Evolutionary conservation across 2,888 invertebrate species (phyloP).

Genomic region (Phortica okadai): DNA sequence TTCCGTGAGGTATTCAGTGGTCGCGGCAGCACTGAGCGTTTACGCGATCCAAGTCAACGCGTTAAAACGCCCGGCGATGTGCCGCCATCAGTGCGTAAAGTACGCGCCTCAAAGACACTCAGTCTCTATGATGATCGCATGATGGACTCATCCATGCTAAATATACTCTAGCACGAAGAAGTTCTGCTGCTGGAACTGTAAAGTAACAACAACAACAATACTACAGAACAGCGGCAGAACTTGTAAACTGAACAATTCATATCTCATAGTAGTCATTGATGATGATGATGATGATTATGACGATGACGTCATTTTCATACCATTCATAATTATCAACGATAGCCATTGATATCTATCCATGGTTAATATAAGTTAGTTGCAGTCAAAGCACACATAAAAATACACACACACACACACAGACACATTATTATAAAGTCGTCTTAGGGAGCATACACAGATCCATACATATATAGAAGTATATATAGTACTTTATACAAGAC

Average conservation of each 20-base stretch:
- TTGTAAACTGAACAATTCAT: slow-evolving; percentile 49
- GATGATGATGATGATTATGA: background rate
- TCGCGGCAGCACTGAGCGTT: slow-evolving; percentile 79
- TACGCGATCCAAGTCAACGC: slow-evolving; percentile 86
- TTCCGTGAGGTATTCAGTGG: slow-evolving; percentile 86
- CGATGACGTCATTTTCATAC: slow-evolving; percentile 11
- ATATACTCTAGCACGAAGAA: slow-evolving; percentile 77
- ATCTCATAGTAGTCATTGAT: slow-evolving; percentile 47
- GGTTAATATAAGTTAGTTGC: slow-evolving; percentile 17
- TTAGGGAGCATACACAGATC: slow-evolving; percentile 16
- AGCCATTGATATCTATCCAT: slow-evolving; percentile 50
- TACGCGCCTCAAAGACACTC: slow-evolving; percentile 84
- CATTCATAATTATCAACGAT: slow-evolving; percentile 59
- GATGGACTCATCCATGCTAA: slow-evolving; percentile 80
- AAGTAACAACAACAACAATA: slow-evolving; percentile 31
- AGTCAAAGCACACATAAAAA: background rate
- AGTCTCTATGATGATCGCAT: slow-evolving; percentile 93
- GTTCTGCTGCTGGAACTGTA: slow-evolving; percentile 77
- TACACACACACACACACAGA: background rate
- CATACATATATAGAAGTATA: background rate
- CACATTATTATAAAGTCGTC: background rate
- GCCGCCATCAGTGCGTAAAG: slow-evolving; percentile 85
- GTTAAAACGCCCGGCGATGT: slow-evolving; percentile 90
- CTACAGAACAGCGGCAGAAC: slow-evolving; percentile 58
- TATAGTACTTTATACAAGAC: background rate